phyloP scores from a whole-genome alignment of 2,888 invertebrate species.

The Agriotes lineatus region DNA sequence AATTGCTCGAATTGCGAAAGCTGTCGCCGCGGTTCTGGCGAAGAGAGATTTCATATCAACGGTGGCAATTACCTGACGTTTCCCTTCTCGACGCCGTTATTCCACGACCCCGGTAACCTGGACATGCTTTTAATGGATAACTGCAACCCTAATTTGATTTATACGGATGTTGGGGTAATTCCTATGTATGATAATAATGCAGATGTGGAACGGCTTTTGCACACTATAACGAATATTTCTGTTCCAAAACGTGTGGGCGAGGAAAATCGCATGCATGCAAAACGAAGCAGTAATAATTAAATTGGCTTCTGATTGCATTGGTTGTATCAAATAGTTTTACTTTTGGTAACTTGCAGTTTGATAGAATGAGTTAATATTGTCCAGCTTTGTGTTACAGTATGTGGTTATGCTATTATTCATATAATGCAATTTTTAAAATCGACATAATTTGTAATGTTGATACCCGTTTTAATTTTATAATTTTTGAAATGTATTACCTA shows the following conservation, averaged over 20 bases:
- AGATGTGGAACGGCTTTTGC: conserved; percentile 27
- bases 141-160: conserved; percentile 37
- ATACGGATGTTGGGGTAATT: conserved; percentile 39
- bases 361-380: too few relatives aligned
- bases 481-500: too few relatives aligned
- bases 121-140: conserved; percentile 28
- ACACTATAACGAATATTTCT: conserved; percentile 15
- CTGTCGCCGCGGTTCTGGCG: not conserved
- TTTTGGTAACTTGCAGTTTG: too few relatives aligned
- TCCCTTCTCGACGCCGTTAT: conserved; percentile 15
- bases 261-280: not conserved
- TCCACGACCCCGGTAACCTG: conserved; percentile 24
- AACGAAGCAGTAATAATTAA: not conserved
- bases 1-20: not conserved
- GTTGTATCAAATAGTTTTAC: too few relatives aligned
- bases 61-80: conserved; percentile 5
- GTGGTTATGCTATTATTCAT: too few relatives aligned
- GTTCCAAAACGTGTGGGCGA: not conserved
- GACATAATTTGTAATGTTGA: too few relatives aligned
- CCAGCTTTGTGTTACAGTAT: too few relatives aligned
- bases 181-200: conserved; percentile 38
- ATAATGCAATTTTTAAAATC: too few relatives aligned
- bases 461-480: too few relatives aligned
- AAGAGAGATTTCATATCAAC: not conserved
- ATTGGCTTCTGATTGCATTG: too few relatives aligned